phyloP scores from a whole-genome alignment of 2,888 invertebrate genomes.

The Physocephala rufipes region DNA sequence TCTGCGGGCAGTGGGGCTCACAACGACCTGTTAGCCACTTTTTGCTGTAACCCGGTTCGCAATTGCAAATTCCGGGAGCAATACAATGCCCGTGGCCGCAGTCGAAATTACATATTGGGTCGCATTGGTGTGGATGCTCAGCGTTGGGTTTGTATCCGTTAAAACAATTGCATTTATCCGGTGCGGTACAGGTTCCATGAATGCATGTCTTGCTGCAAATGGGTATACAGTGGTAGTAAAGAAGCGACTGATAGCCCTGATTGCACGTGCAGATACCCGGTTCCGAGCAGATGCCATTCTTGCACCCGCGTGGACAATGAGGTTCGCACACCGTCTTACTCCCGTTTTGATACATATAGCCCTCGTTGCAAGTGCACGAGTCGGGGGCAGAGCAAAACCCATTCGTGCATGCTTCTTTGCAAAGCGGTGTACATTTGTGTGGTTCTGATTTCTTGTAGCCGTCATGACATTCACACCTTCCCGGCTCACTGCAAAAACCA shows the following conservation, averaged over 20 bases:
- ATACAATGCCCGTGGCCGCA: constrained; percentile 59
- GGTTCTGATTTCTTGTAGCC: constrained; percentile 55
- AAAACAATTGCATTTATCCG: constrained; percentile 67
- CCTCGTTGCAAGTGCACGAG: constrained; percentile 60
- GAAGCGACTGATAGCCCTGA: constrained; percentile 55
- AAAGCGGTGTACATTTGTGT: constrained; percentile 56
- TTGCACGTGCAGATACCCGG: constrained; percentile 63
- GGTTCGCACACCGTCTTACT: constrained; percentile 58
- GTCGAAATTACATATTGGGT: constrained; percentile 57
- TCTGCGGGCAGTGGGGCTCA: constrained; percentile 57
- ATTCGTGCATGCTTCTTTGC: constrained; percentile 55
- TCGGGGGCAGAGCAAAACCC: constrained; percentile 63
- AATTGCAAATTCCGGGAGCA: constrained; percentile 59
- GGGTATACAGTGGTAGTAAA: constrained; percentile 56
- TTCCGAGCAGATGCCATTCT: constrained; percentile 64
- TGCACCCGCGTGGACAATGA: constrained; percentile 53
- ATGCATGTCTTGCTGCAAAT: constrained; percentile 55
- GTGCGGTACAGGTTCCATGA: constrained; percentile 60
- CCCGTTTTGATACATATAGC: constrained; percentile 53
- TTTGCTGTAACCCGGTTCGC: constrained; percentile 58
- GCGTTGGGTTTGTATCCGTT: constrained; percentile 59
- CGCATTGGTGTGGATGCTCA: constrained; percentile 49
- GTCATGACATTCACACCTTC: constrained; percentile 58
- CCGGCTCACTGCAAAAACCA: constrained; percentile 64
- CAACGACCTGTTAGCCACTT: constrained; percentile 58